Evolutionary conservation across 2,797 vertebrate species (phyloP).

Genomic region (Diceros bicornis): DNA sequence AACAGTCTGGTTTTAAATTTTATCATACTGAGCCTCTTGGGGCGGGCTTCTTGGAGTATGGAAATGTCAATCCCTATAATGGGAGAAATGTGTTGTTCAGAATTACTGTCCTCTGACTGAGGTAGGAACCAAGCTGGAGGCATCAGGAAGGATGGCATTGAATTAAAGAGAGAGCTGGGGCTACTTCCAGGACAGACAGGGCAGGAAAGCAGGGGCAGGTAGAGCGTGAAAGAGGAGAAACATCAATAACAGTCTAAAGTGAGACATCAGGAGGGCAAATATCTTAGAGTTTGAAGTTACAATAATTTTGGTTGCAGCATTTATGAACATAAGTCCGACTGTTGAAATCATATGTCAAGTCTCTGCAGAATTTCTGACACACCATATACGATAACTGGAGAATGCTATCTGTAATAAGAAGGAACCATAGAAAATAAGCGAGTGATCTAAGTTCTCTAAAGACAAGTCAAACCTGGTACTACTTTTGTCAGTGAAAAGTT

Average conservation of each 20-base stretch:
- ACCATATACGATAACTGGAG: slow-evolving; percentile 63
- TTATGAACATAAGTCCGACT: slow-evolving; percentile 20
- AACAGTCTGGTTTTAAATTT: not conserved
- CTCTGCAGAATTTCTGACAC: slow-evolving; percentile 78
- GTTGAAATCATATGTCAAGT: not conserved
- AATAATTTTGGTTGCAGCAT: slow-evolving; percentile 61
- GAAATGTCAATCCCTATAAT: not conserved
- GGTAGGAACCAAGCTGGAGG: not conserved
- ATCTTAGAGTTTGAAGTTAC: slow-evolving; percentile 38
- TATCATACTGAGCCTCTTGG: not conserved
- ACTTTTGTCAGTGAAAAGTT: not conserved
- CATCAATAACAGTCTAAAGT: not conserved
- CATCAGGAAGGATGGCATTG: not conserved
- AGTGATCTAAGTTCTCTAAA: not conserved
- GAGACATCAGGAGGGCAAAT: not conserved
- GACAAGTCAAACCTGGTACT: not conserved
- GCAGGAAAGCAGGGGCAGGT: not conserved
- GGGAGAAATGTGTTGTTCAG: not conserved
- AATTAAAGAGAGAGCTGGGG: not conserved
- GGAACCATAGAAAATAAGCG: not conserved
- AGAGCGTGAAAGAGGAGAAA: not conserved
- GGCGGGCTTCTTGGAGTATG: not conserved
- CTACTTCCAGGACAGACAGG: not conserved
- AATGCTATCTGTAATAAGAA: not conserved
- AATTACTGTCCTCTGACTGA: not conserved